phyloP scores from a whole-genome alignment of 2,888 invertebrate genomes.

The Glyphotaelius pellucidus region DNA sequence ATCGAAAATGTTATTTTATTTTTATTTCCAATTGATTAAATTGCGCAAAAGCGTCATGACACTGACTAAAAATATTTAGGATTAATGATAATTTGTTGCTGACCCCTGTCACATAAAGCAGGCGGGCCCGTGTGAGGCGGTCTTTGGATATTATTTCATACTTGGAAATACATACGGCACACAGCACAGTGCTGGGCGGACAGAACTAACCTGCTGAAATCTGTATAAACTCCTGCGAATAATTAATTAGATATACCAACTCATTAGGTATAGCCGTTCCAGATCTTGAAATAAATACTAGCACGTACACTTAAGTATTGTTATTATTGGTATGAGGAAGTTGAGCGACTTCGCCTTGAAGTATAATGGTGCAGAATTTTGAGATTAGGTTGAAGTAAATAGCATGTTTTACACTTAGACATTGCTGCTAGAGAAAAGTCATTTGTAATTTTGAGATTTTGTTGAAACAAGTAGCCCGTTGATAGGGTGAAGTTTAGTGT shows the following conservation, averaged over 20 bases:
- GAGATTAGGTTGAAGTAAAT: background rate
- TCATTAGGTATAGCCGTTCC: background rate
- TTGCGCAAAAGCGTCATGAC: background rate
- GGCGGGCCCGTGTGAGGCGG: slow-evolving; percentile 8
- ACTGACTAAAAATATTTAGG: background rate
- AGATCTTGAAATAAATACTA: background rate
- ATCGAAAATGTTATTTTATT: background rate
- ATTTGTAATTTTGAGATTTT: too few relatives aligned
- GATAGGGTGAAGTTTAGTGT: too few relatives aligned
- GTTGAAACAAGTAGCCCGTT: too few relatives aligned
- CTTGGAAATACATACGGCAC: slow-evolving; percentile 3
- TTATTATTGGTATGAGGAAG: background rate
- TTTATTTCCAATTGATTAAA: background rate
- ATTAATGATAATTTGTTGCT: background rate
- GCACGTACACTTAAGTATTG: background rate
- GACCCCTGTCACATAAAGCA: background rate
- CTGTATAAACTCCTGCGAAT: background rate
- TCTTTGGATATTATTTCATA: background rate
- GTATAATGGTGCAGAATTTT: background rate
- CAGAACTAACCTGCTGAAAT: slow-evolving; percentile 22
- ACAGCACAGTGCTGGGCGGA: background rate
- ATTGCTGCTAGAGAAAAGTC: too few relatives aligned
- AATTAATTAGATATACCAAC: background rate
- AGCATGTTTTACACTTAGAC: too few relatives aligned
- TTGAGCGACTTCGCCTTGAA: background rate